Evolutionary conservation across 1,140 invertebrate species (phyloP), one percentile per base, ranked within the genome.

Genomic region (Bombus superbus): DNA sequence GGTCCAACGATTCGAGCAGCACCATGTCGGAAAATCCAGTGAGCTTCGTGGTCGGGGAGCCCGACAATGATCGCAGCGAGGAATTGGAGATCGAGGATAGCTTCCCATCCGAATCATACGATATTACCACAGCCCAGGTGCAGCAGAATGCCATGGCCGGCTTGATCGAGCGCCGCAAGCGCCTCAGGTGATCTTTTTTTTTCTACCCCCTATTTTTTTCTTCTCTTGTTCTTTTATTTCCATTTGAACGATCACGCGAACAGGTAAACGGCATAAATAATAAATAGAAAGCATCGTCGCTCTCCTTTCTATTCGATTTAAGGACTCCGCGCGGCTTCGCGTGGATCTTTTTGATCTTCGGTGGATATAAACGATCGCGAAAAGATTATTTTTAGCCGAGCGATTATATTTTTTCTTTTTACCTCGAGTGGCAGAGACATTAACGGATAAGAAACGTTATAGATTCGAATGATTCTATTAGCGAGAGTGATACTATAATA

Each of bases 11-110:
- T 59, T 47, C 86, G 38, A 42, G 88, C 47, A 64, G 22, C 47
- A 80, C 40, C 32, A 94, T 95, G 94, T 89, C 94, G 80, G 94
- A 94, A 76, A 78, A 92, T 66, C 85, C 94, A 78, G 95, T 96
- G 62, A 96, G 95, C 89, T 96, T 96, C 90, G 94, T 96, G 81
- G 94, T 96, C 79, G 95, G 95, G 38, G 95, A 93, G 11, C 93
- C 93, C 32, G 95, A 95, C 83, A 92, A 92, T 28, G 95, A 93
- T 59, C 91, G 91, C 22, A 92, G 88, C 74, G 94, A 95, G 84
- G 94, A 95, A 73, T 91, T 92, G 68, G 95, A 96, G 85, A 94
- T 91, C 66, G 94, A 93, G 68, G 95, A 96, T 91, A 94, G 92
- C 77, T 96, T 96, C 72, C 95, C 96, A 32, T 88, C 89, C 28